phyloP scores from a whole-genome alignment of 2,113 vertebrate genomes.

The Albula goreensis region DNA sequence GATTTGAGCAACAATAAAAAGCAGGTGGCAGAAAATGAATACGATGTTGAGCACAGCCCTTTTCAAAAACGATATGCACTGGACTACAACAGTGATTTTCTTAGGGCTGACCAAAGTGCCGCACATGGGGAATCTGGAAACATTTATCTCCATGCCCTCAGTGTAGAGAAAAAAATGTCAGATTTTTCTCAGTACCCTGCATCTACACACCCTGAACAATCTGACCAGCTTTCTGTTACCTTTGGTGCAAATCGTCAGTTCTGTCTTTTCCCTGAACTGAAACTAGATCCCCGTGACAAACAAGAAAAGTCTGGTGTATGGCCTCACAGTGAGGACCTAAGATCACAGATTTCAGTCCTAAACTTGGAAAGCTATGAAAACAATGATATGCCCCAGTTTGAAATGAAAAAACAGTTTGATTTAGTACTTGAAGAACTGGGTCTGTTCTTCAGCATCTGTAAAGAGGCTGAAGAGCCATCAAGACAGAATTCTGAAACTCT shows the following conservation, averaged over 20 bases:
- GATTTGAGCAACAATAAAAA: not conserved
- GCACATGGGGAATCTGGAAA: not conserved
- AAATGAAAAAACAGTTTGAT: constrained; percentile 78
- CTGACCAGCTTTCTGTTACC: constrained; percentile 11
- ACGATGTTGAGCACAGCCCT: not conserved
- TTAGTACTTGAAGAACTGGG: constrained; percentile 78
- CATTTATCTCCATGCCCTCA: not conserved
- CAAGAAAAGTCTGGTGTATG: constrained; percentile 46
- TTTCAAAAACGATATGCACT: not conserved
- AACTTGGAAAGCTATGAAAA: constrained; percentile 44
- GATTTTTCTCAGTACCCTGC: constrained; percentile 30
- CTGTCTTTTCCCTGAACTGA: constrained; percentile 20
- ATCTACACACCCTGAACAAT: constrained; percentile 8
- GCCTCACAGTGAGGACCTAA: not conserved
- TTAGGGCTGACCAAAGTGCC: not conserved
- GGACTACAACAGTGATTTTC: not conserved
- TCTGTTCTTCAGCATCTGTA: constrained; percentile 78
- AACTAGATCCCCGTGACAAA: not conserved
- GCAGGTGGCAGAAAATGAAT: not conserved
- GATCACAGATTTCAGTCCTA: not conserved
- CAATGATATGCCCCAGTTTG: constrained; percentile 58
- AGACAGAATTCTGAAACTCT: constrained; percentile 24
- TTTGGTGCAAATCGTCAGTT: constrained; percentile 12
- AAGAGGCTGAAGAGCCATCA: constrained; percentile 52
- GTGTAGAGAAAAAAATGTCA: not conserved